Evolutionary conservation across 2,797 vertebrate genomes (phyloP).

Genomic region (Prionace glauca): DNA sequence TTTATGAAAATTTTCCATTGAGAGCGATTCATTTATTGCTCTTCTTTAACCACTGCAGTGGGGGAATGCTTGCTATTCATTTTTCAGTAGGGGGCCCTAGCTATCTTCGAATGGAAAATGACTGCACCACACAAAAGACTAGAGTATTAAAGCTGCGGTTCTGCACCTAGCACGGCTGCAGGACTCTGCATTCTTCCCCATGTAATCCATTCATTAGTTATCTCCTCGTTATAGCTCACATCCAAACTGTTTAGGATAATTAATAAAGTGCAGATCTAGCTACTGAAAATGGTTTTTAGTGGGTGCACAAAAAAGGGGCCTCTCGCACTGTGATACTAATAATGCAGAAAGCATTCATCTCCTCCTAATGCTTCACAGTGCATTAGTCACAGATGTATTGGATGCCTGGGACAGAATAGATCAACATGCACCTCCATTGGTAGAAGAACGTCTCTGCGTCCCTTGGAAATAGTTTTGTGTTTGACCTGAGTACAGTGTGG

Average conservation of each 20-base stretch:
- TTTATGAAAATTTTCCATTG: slow-evolving; percentile 75
- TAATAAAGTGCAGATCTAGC: background rate
- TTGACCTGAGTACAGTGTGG: too few species aligned
- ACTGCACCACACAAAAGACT: slow-evolving; percentile 42
- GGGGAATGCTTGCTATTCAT: slow-evolving; percentile 57
- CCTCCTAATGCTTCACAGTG: background rate
- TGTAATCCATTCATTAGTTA: slow-evolving; percentile 24
- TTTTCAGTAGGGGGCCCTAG: slow-evolving; percentile 60
- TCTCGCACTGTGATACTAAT: background rate
- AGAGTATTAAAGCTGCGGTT: slow-evolving; percentile 41
- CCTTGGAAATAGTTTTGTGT: background rate
- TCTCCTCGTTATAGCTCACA: background rate
- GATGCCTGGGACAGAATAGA: background rate
- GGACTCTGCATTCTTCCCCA: background rate
- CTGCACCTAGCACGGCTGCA: slow-evolving; percentile 8
- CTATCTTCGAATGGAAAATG: slow-evolving; percentile 53
- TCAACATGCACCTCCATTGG: background rate
- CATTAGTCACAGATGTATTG: background rate
- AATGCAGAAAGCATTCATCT: slow-evolving; percentile 14
- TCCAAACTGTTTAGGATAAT: background rate
- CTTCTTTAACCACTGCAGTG: slow-evolving; percentile 71
- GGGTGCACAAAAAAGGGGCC: background rate
- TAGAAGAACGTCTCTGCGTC: background rate
- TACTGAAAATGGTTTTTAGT: background rate
- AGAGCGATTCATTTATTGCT: slow-evolving; percentile 67